Conservation (phyloP, 2,888 invertebrate species). For the Sarcophaga caerulescens region DNA sequence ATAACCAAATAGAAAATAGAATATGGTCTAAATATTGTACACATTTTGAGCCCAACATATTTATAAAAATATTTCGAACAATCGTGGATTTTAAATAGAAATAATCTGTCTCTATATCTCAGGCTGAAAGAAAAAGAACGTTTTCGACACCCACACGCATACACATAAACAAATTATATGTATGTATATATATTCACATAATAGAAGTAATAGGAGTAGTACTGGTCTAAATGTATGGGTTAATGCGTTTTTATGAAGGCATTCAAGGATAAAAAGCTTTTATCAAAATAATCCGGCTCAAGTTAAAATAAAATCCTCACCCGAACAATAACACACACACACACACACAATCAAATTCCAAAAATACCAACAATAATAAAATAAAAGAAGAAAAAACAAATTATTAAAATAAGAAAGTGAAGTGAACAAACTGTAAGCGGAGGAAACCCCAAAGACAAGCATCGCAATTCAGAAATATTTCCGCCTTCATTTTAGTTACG, state of each 20-base stretch:
- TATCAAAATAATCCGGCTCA: slow-evolving; percentile 71
- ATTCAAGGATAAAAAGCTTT: slow-evolving; percentile 68
- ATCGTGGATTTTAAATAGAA: slow-evolving; percentile 57
- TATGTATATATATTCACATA: no score
- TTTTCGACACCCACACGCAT: no score
- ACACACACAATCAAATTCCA: slow-evolving; percentile 30
- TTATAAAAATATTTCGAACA: slow-evolving; percentile 44
- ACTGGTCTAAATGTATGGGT: background rate
- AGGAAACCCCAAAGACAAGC: background rate
- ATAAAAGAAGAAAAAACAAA: background rate
- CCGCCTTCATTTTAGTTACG: slow-evolving; percentile 6
- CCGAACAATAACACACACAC: slow-evolving; percentile 51
- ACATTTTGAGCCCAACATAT: slow-evolving; percentile 45
- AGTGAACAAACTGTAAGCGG: background rate
- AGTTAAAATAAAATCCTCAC: slow-evolving; percentile 52
- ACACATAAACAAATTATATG: no score
- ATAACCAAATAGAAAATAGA: background rate
- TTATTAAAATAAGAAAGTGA: background rate
- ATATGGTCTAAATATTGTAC: slow-evolving; percentile 50
- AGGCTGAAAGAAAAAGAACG: slow-evolving; percentile 5
- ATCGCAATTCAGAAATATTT: slow-evolving; percentile 3
- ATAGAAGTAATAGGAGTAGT: no score
- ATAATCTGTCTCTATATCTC: slow-evolving; percentile 42
- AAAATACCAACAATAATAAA: slow-evolving; percentile 27
- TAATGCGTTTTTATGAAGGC: slow-evolving; percentile 59